Evolutionary conservation across 2,113 vertebrate species (phyloP).

Genomic region (Clarias magur): DNA sequence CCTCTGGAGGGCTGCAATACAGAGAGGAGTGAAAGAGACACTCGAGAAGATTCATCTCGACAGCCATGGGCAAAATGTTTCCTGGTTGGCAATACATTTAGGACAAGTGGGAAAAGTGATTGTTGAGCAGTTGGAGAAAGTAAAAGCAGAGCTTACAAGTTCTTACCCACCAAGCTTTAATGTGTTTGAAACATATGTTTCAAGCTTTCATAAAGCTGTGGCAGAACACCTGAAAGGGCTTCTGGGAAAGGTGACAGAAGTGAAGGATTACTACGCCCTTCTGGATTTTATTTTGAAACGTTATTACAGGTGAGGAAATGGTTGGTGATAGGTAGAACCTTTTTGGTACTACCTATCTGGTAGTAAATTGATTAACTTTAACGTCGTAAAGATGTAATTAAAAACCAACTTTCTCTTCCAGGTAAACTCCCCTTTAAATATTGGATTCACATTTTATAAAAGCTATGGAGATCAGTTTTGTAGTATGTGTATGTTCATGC

Average conservation of each 20-base stretch:
- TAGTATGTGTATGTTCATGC: not conserved
- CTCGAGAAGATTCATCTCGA: slow-evolving; percentile 61
- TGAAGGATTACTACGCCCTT: slow-evolving; percentile 67
- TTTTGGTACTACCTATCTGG: not conserved
- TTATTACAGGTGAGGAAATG: slow-evolving; percentile 56
- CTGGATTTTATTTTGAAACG: slow-evolving; percentile 71
- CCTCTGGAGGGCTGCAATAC: slow-evolving; percentile 66
- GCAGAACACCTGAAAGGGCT: slow-evolving; percentile 66
- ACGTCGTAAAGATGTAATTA: not conserved
- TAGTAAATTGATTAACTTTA: not conserved
- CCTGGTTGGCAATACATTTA: slow-evolving; percentile 72
- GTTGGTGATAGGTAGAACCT: not conserved
- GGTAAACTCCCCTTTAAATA: not conserved
- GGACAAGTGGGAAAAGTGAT: slow-evolving; percentile 69
- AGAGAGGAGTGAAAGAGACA: slow-evolving; percentile 55
- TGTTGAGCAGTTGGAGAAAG: slow-evolving; percentile 65
- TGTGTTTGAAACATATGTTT: slow-evolving; percentile 72
- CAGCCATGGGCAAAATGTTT: slow-evolving; percentile 56
- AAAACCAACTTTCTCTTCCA: not conserved
- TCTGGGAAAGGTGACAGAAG: slow-evolving; percentile 56
- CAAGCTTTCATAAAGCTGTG: slow-evolving; percentile 59
- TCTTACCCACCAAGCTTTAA: slow-evolving; percentile 72
- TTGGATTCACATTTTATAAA: not conserved
- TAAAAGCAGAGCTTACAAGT: slow-evolving; percentile 62
- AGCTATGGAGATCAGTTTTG: not conserved